Evolutionary conservation across 2,888 invertebrate genomes (phyloP), one percentile per base, ranked within the genome.

Genomic region (Amphimallon solstitiale): DNA sequence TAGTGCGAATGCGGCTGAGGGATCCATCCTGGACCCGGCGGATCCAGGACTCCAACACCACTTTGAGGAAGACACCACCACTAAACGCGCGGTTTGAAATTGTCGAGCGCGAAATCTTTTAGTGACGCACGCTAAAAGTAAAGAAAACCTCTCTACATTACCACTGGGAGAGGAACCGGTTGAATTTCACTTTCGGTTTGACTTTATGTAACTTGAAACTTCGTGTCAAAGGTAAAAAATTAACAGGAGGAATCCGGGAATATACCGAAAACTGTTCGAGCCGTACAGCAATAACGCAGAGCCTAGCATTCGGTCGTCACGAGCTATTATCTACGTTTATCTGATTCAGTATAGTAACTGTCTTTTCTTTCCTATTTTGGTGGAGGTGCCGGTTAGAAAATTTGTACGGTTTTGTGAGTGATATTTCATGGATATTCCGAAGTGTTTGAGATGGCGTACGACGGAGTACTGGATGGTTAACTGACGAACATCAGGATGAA

Each of bases 11-110:
- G 77, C 70, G 75, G 77, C 70, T 76, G 80, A 74, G 77, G 77
- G 76, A 75, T 75, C 76, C 78, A 75, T 81, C 84, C 84, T 81
- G 73, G 81, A 80, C 77, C 82, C 82, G 78, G 81, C 82, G 84
- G 84, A 82, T 85, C 85, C 85, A 85, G 84, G 76, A 74, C 75
- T 52, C 38, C 51, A 43, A 62, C 63, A 66, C 67, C 70, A 70
- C 70, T 63, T 66, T 52, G 23, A 46, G 37, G 51, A 51, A 59
- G 60, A 59, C 52, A 48, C n/a, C 62, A 51, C 59, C 23, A 52
- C 64, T 34, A n/a, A n/a, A n/a, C n/a, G n/a, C n/a, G n/a, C n/a
- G n/a, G n/a, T n/a, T n/a, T n/a, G n/a, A n/a, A n/a, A n/a, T n/a
- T n/a, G n/a, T n/a, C n/a, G n/a, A n/a, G 29, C 43, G 38, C 59